Conservation (phyloP, 2,888 invertebrate species). For the Craniophora ligustri region DNA sequence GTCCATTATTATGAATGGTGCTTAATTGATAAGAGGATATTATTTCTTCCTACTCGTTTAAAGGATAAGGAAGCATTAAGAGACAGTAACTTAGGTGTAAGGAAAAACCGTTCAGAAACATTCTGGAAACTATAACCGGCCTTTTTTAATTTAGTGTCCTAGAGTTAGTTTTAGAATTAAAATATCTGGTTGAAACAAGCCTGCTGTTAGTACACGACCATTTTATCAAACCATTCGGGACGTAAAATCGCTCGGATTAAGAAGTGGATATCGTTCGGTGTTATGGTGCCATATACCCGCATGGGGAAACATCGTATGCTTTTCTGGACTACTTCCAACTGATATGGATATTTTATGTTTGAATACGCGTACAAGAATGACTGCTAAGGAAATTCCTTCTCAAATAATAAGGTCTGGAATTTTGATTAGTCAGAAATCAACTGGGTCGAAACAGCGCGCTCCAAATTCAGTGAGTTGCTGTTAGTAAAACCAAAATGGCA, state of each 20-base stretch:
- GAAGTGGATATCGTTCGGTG: conserved; percentile 2
- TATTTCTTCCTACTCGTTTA: no score
- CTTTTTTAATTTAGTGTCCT: no score
- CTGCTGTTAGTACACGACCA: neutral
- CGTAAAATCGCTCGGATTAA: neutral
- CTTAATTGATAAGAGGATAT: no score
- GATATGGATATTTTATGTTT: conserved; percentile 3
- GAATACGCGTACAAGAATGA: conserved; percentile 5
- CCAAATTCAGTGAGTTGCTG: conserved; percentile 32
- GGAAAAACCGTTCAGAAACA: no score
- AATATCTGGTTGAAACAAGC: no score
- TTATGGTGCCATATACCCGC: neutral
- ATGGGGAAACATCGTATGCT: neutral
- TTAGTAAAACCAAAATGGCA: conserved; percentile 55
- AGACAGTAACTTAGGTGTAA: no score
- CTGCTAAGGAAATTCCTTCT: neutral
- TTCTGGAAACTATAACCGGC: no score
- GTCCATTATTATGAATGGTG: no score
- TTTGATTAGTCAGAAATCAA: conserved; percentile 21
- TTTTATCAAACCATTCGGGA: neutral
- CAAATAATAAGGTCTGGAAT: conserved; percentile 3
- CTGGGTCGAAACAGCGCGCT: conserved; percentile 13
- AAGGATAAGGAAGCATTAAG: no score
- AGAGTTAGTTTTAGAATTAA: no score
- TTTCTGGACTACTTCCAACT: conserved; percentile 13